Percentiles rank a stretch among this genome's conserved stretches.
Conservation (phyloP, 2,888 invertebrate genomes). For the Perizoma affinitatum region DNA sequence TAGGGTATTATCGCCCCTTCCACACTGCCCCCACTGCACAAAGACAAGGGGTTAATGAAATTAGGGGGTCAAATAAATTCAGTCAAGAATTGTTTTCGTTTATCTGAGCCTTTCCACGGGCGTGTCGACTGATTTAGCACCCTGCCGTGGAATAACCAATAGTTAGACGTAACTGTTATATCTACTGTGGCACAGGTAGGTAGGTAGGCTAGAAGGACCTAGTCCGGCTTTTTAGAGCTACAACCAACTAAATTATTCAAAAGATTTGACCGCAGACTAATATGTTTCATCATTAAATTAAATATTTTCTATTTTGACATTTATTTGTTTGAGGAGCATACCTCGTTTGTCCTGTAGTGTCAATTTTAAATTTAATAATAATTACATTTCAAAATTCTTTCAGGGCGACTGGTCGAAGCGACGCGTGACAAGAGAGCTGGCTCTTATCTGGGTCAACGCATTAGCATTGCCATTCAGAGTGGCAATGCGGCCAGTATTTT, state of each 20-base stretch:
- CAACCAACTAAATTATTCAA: background rate
- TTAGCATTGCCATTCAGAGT: too few relatives aligned
- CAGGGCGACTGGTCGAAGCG: too few relatives aligned
- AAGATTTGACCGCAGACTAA: too few relatives aligned
- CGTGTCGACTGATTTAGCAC: constrained; percentile 53
- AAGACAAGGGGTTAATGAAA: constrained; percentile 49
- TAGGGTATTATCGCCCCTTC: constrained; percentile 1
- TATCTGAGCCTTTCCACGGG: constrained; percentile 61
- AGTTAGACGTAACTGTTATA: constrained; percentile 8
- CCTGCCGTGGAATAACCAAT: constrained; percentile 17
- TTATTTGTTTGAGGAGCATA: too few relatives aligned
- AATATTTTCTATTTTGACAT: too few relatives aligned
- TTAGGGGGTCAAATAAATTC: constrained; percentile 65
- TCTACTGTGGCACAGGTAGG: constrained; percentile 4
- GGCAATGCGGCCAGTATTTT: too few relatives aligned
- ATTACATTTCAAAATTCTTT: too few relatives aligned
- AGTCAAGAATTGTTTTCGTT: constrained; percentile 62
- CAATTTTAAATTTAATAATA: too few relatives aligned
- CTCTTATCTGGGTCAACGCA: too few relatives aligned
- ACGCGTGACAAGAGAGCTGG: too few relatives aligned
- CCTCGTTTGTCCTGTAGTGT: too few relatives aligned
- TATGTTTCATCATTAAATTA: too few relatives aligned
- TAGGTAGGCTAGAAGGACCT: background rate
- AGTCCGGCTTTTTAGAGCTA: constrained; percentile 2
- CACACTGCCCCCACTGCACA: constrained; percentile 19